Percentiles rank a stretch among this genome's conserved stretches.
These are phyloP conservation scores for Drosophila longiperda DNA, from an alignment of 2,888 invertebrate species.

Conservation along the genomic window DNA sequence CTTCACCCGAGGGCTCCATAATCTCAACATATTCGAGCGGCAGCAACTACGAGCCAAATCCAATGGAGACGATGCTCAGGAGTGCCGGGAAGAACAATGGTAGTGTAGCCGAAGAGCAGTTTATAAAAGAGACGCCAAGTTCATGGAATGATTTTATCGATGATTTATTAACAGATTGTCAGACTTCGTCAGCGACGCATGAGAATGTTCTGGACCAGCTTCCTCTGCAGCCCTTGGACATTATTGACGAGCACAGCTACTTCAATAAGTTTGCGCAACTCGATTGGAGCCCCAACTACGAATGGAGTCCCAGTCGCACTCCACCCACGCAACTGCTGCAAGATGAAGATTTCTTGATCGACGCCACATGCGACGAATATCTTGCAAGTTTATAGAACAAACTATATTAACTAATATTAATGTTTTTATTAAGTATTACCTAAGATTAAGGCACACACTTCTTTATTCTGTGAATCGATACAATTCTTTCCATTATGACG, in stretches of 20 bases:
- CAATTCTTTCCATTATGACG: slow-evolving; percentile 76
- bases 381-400: slow-evolving; percentile 52
- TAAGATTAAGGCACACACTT: slow-evolving; percentile 34
- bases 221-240: slow-evolving; percentile 9
- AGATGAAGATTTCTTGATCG: slow-evolving; percentile 42
- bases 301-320: slow-evolving; percentile 84
- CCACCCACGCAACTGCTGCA: slow-evolving; percentile 73
- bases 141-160: slow-evolving; percentile 68
- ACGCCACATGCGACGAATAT: slow-evolving; percentile 6
- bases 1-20: slow-evolving; percentile 52
- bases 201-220: slow-evolving; percentile 53
- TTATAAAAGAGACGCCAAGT: slow-evolving; percentile 43
- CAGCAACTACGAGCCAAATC: slow-evolving; percentile 40
- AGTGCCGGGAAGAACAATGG: slow-evolving; percentile 50
- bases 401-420: background rate
- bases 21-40: slow-evolving; percentile 49
- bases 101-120: slow-evolving; percentile 55
- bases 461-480: slow-evolving; percentile 69
- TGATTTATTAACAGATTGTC: slow-evolving; percentile 78
- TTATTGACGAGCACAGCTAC: slow-evolving; percentile 63
- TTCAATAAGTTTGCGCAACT: slow-evolving; percentile 51
- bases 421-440: slow-evolving; percentile 30
- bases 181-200: slow-evolving; percentile 36
- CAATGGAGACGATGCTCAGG: slow-evolving; percentile 42
- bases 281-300: slow-evolving; percentile 87